Evolutionary conservation across 1,140 invertebrate genomes (phyloP), one percentile per base, ranked within the genome.

Genomic region (Drosophila pachea): DNA sequence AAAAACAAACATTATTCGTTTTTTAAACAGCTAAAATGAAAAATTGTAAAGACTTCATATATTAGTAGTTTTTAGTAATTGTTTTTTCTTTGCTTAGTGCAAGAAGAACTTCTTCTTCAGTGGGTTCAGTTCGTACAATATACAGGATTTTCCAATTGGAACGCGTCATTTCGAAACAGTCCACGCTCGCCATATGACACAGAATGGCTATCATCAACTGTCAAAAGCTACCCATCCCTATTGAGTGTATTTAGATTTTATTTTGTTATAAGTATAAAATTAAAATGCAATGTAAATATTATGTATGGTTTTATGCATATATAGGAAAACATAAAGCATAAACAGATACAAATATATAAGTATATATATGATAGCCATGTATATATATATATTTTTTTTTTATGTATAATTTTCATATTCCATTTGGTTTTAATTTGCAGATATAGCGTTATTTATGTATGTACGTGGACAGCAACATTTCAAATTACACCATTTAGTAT

Each of bases 121-220:
- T 84, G 79, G 79, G 79, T 79, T 83, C 81, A 83, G 79, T 84
- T 83, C 79, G 79, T 83, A 84, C 56, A 79, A 83, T 83, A 68
- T 62, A 72, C 64, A 47, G 45, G 22, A 47, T 29, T 29, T 31
- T 47, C 8, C 45, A 47, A 47, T 47, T 4, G 14, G 45, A 29
- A 47, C 45, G 45, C 16, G 45, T 2, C 16, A 47, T 29, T 16
- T 29, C 29, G 22, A 22, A 29, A 47, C 45, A 47, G 45, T 11
- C 16, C 8, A n/a, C 16, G 45, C 8, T 9, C 14, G 8, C 45
- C 45, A 47, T 11, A 2, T 47, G 8, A 12, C 11, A 47, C 45
- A 47, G 6, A 16, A 47, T 47, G 45, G 22, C 45, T 4, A 11
- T 22, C 45, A 22, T 29, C 16, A 8, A 29, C 45, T 47, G 16